phyloP scores from a whole-genome alignment of 2,888 invertebrate species.

The Thecocarcelia acutangulata region DNA sequence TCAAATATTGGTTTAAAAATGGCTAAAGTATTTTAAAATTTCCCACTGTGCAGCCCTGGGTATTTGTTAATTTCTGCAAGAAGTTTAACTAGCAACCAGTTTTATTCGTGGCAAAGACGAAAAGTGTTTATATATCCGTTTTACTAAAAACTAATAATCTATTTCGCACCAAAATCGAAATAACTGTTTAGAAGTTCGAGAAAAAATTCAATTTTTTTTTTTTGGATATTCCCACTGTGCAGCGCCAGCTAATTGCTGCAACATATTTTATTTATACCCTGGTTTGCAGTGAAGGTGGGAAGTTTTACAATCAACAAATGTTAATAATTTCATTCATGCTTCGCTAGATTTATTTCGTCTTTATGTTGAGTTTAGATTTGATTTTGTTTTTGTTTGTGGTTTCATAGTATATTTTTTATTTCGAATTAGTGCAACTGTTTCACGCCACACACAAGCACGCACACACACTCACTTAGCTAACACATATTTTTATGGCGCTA shows the following conservation, averaged over 20 bases:
- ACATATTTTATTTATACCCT: slow-evolving; percentile 18
- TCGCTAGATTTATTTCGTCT: slow-evolving; percentile 49
- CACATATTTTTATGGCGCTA: slow-evolving; percentile 30
- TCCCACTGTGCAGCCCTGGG: too few relatives aligned
- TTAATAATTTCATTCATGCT: slow-evolving; percentile 52
- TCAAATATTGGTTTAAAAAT: too few relatives aligned
- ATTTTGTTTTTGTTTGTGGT: slow-evolving; percentile 56
- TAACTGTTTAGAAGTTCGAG: too few relatives aligned
- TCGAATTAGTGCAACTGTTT: slow-evolving; percentile 64
- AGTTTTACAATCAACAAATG: slow-evolving; percentile 33
- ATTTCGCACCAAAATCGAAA: too few relatives aligned
- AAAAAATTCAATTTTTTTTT: too few relatives aligned
- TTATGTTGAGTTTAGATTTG: slow-evolving; percentile 27
- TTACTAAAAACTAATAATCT: too few relatives aligned
- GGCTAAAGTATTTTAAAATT: too few relatives aligned
- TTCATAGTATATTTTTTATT: slow-evolving; percentile 5
- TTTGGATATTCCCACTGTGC: too few relatives aligned
- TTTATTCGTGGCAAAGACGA: too few relatives aligned
- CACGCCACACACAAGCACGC: background rate
- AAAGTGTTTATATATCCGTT: too few relatives aligned
- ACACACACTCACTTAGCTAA: background rate
- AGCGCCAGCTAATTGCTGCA: slow-evolving; percentile 1
- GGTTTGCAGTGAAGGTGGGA: slow-evolving; percentile 54
- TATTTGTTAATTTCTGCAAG: too few relatives aligned
- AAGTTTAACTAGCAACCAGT: too few relatives aligned